A percentile compares a stretch with the other conserved stretches of the same genome.
These are phyloP conservation scores for Siniperca knerii DNA, from an alignment of 2,113 vertebrate genomes.

Conservation along the genomic window DNA sequence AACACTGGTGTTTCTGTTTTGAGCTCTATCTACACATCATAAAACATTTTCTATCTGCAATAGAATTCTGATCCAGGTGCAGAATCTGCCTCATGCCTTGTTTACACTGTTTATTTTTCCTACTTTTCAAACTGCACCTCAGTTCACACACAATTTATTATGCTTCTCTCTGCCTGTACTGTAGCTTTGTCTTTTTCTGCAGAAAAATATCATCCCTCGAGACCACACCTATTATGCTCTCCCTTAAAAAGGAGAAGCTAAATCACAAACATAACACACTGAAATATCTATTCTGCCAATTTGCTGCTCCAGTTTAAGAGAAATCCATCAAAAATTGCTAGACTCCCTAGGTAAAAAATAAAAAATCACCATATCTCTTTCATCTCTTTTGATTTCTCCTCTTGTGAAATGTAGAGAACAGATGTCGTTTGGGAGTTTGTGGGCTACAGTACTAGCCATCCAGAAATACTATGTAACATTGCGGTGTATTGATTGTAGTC, in stretches of 20 bases:
- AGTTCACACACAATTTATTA: conserved; percentile 32
- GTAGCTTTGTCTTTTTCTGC: conserved; percentile 28
- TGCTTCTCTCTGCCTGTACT: conserved; percentile 34
- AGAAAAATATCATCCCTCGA: conserved; percentile 30
- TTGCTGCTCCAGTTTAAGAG: conserved; percentile 31
- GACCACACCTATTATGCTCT: conserved; percentile 35
- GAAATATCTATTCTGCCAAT: conserved; percentile 47
- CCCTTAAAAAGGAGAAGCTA: conserved; percentile 21
- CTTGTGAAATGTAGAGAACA: background rate
- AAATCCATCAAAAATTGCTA: conserved; percentile 43
- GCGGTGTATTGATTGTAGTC: background rate
- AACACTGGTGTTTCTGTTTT: conserved; percentile 5
- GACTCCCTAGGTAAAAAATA: background rate
- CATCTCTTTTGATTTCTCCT: conserved; percentile 21
- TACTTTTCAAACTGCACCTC: conserved; percentile 46
- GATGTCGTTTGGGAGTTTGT: background rate
- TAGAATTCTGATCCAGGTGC: background rate
- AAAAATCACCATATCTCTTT: background rate
- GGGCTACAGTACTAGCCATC: conserved; percentile 1
- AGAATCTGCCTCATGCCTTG: conserved; percentile 21
- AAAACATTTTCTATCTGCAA: conserved; percentile 23
- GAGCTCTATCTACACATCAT: conserved; percentile 19
- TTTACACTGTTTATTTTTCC: conserved; percentile 44
- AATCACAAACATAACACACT: conserved; percentile 18
- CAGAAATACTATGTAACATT: conserved; percentile 4